Evolutionary conservation across 2,113 vertebrate species (phyloP), one percentile per base, ranked within the genome.

Genomic region (Siphamia tubifer): DNA sequence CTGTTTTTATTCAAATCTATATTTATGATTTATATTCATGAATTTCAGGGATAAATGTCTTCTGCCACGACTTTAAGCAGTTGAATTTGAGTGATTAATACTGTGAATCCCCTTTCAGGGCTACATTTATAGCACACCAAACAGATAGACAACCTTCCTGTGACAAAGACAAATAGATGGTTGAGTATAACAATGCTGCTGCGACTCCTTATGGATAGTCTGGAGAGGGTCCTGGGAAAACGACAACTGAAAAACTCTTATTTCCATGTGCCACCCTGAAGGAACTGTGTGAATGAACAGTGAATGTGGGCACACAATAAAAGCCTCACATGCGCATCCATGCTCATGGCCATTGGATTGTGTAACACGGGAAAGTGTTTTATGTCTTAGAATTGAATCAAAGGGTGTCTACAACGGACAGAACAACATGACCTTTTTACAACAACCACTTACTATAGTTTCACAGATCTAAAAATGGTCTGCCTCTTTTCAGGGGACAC

Each of bases 131-230:
- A 47, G 54, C 23, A 53, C 1, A 57, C 21, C 20, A 42, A 71
- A 34, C 39, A 70, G 65, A 72, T 40, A 19, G 32, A n/a, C 38
- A 56, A 52, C 66, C 55, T 74, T 71, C 24, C 27, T 34, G 16
- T 74, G 76, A 87, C 78, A 74, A 47, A 81, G 64, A 83, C 49
- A 51, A 68, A 85, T 54, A 1, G 35, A 34, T 25, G 31, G 44
- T 25, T 52, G 45, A 53, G 64, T 69, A 8, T 52, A 23, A 31
- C 16, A 36, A n/a, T 5, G 5, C 10, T 21, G 53, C 24, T 13
- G 32, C 17, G 42, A 51, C 43, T 34, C 15, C 32, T 51, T 40
- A 35, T 40, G 27, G 13, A 63, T 42, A 15, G 15, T 21, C 4
- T 44, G 25, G 20, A 57, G 11, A 45, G 19, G 39, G 43, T 35